A percentile compares a stretch with the other conserved stretches of the same genome.
Conservation (phyloP, 1,140 invertebrate species). For the Cotesia chilonis region DNA sequence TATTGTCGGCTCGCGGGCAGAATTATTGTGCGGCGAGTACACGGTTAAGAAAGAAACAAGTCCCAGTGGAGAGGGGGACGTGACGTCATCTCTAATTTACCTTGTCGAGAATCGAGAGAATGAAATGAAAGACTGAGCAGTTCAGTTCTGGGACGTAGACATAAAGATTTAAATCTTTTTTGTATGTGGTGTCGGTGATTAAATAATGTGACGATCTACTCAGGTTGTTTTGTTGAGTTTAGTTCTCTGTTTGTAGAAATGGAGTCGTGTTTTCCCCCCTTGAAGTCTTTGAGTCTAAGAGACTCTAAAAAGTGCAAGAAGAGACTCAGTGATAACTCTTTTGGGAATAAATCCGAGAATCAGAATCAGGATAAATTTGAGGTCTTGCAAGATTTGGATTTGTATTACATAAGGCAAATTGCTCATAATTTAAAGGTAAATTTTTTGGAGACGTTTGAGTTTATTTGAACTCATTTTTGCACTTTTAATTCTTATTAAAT, state of each 20-base stretch:
- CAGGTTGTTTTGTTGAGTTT: neutral
- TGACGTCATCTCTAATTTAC: conserved; percentile 44
- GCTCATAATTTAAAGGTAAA: conserved; percentile 69
- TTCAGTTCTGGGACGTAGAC: conserved; percentile 8
- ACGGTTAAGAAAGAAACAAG: neutral
- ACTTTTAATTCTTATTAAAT: no score
- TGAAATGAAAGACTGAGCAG: conserved; percentile 27
- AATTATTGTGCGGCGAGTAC: neutral
- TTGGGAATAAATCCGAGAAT: conserved; percentile 39
- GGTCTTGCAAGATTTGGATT: conserved; percentile 68
- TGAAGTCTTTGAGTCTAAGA: conserved; percentile 61
- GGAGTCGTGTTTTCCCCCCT: conserved; percentile 66
- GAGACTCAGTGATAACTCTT: conserved; percentile 47
- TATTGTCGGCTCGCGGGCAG: neutral
- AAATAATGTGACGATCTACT: no score
- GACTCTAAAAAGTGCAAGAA: conserved; percentile 50
- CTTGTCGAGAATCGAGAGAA: conserved; percentile 36
- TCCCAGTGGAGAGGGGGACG: neutral
- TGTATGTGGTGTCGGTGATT: no score
- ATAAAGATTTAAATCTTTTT: no score
- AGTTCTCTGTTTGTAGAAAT: conserved; percentile 45
- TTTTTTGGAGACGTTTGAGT: neutral
- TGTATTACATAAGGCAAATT: conserved; percentile 70
- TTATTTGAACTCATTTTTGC: no score
- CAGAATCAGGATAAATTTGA: conserved; percentile 60